These are phyloP conservation scores for Tachina fera DNA, from an alignment of 2,888 invertebrate genomes.

Conservation along the genomic window DNA sequence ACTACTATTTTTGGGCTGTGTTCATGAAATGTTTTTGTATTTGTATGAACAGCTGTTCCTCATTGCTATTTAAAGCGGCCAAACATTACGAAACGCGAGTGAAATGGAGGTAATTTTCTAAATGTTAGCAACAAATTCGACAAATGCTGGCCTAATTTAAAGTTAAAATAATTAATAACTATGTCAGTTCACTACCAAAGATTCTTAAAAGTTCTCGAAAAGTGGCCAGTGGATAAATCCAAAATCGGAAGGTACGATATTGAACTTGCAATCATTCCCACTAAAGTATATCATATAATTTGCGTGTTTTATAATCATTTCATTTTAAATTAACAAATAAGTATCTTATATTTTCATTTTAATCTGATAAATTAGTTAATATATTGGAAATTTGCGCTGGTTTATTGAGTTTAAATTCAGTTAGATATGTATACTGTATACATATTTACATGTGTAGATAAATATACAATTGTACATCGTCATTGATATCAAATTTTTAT, in stretches of 20 bases:
- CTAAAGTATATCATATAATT: neutral
- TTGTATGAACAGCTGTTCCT: conserved; percentile 59
- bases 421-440: too few species aligned
- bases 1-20: conserved; percentile 21
- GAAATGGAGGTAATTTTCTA: conserved; percentile 24
- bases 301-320: neutral
- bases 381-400: conserved; percentile 15
- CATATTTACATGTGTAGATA: too few species aligned
- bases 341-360: neutral
- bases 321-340: neutral
- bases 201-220: conserved; percentile 89
- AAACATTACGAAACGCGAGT: conserved; percentile 57
- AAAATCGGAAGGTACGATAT: conserved; percentile 88
- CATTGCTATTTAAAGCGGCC: conserved; percentile 11
- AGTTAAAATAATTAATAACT: conserved; percentile 59
- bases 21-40: conserved; percentile 5
- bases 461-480: too few species aligned
- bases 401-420: neutral
- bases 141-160: conserved; percentile 23
- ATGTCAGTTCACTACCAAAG: conserved; percentile 89
- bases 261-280: neutral
- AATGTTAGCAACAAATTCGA: conserved; percentile 3
- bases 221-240: conserved; percentile 90
- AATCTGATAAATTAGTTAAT: neutral
- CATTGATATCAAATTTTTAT: too few species aligned